Evolutionary conservation across 2,888 invertebrate species (phyloP), one percentile per base, ranked within the genome.

Genomic region (Merodon equestris): DNA sequence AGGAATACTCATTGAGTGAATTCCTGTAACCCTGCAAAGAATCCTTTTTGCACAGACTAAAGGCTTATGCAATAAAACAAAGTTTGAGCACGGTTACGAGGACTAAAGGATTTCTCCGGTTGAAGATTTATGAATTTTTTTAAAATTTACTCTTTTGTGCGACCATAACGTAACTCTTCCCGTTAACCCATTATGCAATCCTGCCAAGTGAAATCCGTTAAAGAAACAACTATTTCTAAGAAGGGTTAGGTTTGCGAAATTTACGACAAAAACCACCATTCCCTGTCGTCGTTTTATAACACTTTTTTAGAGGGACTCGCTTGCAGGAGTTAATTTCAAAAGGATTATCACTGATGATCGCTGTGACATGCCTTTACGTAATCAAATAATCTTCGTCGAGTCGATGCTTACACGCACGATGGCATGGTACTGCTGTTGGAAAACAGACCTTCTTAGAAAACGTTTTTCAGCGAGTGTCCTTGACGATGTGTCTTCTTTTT

Each of bases 101-200:
- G 27, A 27, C 27, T 27, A 27, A 27, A 27, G 27, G 27, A 27
- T 27, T 27, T n/a, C n/a, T n/a, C n/a, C 27, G 27, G 27, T 27
- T 27, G 27, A 27, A 27, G n/a, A n/a, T n/a, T n/a, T n/a, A n/a
- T n/a, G n/a, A n/a, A n/a, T n/a, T n/a, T n/a, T n/a, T n/a, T 61
- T 53, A 53, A 36, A 12, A 9, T 19, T 38, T 60, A 4, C 14
- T 13, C 5, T 17, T 15, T 63, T 77, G 72, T 72, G 72, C 40
- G 75, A 48, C 19, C 42, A 48, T 38, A 15, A 36, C 63, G 51
- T 74, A 72, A 77, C 77, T 77, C 77, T 72, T 68, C 61, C 72
- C 72, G 72, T 77, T 77, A 77, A 77, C 77, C 72, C 77, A 77
- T 77, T 77, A 72, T 72, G 66, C 45, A 72, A 71, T 18, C 4